These are phyloP conservation scores for pig (Sus scrofa) DNA, from an alignment of 2,113 vertebrate genomes.

Conservation along the genomic window T2T-Sscrofa CM000828.6:67029001-67029500, in stretches of 20 bases:
- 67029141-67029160: not conserved
- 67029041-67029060: not conserved
- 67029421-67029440: not conserved
- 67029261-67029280: not conserved
- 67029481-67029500: not conserved
- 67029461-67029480: too few species aligned
- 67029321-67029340: too few species aligned
- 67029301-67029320: too few species aligned
- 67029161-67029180: not conserved
- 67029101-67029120: not conserved
- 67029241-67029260: not conserved
- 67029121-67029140: not conserved
- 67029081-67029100: not conserved
- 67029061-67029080: too few species aligned
- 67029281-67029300: too few species aligned
- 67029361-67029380: not conserved
- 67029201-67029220: accelerated
- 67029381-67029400: not conserved
- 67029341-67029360: not conserved
- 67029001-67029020: not conserved
- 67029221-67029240: accelerated
- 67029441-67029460: not conserved
- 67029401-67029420: not conserved
- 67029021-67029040: not conserved
- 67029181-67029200: too few species aligned